phyloP scores from a whole-genome alignment of 2,797 vertebrate species.

The Tamandua tetradactyla region DNA sequence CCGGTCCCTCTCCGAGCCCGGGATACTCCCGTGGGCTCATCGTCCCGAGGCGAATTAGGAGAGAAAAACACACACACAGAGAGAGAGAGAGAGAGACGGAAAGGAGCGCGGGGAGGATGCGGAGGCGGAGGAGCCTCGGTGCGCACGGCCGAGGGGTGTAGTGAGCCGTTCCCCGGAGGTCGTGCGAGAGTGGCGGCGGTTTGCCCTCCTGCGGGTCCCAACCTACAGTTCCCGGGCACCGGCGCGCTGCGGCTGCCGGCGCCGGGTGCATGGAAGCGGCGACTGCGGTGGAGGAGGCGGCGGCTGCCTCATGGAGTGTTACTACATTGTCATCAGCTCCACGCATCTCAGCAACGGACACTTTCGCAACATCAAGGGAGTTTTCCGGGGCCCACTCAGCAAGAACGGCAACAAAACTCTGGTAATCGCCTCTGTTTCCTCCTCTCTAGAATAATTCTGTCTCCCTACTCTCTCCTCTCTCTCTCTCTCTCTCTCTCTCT shows the following conservation, averaged over 20 bases:
- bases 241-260: constrained; percentile 61
- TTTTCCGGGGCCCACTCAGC: constrained; percentile 97
- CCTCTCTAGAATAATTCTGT: not conserved
- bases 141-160: not conserved
- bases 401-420: constrained; percentile 91
- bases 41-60: not conserved
- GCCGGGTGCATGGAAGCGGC: constrained; percentile 70
- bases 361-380: constrained; percentile 99
- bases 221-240: not conserved
- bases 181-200: not conserved
- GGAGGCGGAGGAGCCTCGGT: constrained; percentile 13
- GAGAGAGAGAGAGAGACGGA: not conserved
- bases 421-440: constrained; percentile 86
- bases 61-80: not conserved
- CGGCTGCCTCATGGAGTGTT: constrained; percentile 94
- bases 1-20: not conserved
- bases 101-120: not conserved
- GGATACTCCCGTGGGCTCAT: not conserved
- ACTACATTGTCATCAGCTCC: constrained; percentile 99
- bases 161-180: not conserved
- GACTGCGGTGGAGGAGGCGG: constrained; percentile 76
- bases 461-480: not conserved
- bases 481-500: too few species aligned
- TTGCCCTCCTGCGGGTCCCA: not conserved
- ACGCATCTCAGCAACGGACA: constrained; percentile 97